Conservation (phyloP, 2,113 vertebrate species). For the Heterocephalus glaber region DNA sequence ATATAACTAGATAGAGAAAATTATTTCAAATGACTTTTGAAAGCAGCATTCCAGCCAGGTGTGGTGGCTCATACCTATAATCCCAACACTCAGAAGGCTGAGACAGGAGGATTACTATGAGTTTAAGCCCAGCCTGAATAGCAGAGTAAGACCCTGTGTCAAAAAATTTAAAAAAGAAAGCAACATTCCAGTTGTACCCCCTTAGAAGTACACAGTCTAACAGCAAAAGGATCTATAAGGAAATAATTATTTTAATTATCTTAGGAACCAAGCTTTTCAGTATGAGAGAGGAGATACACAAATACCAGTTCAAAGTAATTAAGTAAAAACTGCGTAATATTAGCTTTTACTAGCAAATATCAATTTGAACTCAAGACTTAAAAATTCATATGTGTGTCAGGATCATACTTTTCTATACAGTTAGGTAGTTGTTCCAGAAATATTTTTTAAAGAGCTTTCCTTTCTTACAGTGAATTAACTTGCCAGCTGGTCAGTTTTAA, state of each 20-base stretch:
- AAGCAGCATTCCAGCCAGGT: not conserved
- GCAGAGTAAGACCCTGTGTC: not conserved
- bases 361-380: constrained; percentile 5
- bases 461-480: not conserved
- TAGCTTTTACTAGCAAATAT: constrained; percentile 28
- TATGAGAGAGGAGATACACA: not conserved
- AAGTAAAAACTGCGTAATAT: not conserved
- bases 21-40: constrained; percentile 41
- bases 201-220: not conserved
- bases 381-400: not conserved
- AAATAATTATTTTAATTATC: not conserved
- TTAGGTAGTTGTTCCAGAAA: not conserved
- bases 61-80: not conserved
- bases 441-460: not conserved
- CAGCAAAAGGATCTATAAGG: not conserved
- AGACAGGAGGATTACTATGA: not conserved
- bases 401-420: not conserved
- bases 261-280: not conserved
- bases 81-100: not conserved
- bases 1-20: not conserved
- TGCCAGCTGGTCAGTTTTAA: not conserved
- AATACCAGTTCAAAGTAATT: not conserved
- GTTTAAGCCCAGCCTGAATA: not conserved
- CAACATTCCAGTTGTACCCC: not conserved
- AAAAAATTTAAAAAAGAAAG: not conserved